These are phyloP conservation scores for Rhaphigaster nebulosa DNA, from an alignment of 2,888 invertebrate genomes.

Conservation along the genomic window DNA sequence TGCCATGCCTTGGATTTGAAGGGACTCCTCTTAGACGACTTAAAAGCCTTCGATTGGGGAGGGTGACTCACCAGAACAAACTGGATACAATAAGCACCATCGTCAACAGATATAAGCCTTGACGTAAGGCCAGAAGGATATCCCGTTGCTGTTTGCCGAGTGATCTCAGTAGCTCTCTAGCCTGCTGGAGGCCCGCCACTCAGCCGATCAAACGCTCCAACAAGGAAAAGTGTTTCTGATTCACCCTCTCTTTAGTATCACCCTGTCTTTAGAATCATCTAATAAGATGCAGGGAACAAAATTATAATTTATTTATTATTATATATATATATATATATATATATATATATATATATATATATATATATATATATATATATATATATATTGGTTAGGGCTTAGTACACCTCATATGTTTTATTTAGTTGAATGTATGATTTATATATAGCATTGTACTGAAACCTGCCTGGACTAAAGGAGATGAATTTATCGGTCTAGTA, in stretches of 20 bases:
- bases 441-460: too few relatives aligned
- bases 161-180: not conserved
- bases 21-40: slow-evolving; percentile 6
- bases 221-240: slow-evolving; percentile 5
- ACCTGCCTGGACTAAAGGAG: too few relatives aligned
- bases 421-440: too few relatives aligned
- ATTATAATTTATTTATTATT: too few relatives aligned
- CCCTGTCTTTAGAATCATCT: not conserved
- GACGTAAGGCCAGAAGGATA: not conserved
- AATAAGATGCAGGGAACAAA: not conserved
- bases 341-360: too few relatives aligned
- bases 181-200: not conserved
- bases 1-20: not conserved
- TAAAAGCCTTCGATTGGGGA: slow-evolving; percentile 6
- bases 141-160: slow-evolving; percentile 20
- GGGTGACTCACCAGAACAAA: slow-evolving; percentile 24
- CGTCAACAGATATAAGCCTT: not conserved
- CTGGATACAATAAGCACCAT: not conserved
- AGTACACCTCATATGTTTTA: too few relatives aligned
- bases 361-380: too few relatives aligned
- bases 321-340: too few relatives aligned
- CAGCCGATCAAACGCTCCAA: not conserved
- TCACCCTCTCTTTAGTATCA: not conserved
- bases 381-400: too few relatives aligned
- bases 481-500: too few relatives aligned